phyloP scores from a whole-genome alignment of 2,888 invertebrate genomes.

The Brachypterus glaber region DNA sequence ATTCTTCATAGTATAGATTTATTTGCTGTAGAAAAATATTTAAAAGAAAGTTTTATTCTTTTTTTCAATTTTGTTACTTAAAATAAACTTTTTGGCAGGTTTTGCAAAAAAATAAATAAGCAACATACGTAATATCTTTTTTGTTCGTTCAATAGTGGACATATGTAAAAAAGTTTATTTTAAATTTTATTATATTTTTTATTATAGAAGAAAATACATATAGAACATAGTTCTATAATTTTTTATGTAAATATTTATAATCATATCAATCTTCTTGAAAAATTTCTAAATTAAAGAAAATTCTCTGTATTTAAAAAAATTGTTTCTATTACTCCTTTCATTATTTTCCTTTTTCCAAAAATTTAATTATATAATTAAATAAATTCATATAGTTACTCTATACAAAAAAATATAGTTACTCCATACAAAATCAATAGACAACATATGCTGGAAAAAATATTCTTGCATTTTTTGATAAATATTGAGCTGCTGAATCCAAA shows the following conservation, averaged over 20 bases:
- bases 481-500: too few relatives aligned
- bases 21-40: constrained; percentile 33
- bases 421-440: too few relatives aligned
- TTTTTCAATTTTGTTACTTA: constrained; percentile 23
- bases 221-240: constrained; percentile 45
- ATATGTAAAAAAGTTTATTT: constrained; percentile 30
- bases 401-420: too few relatives aligned
- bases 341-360: too few relatives aligned
- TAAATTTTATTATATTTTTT: constrained; percentile 40
- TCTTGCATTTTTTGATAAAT: too few relatives aligned
- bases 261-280: constrained; percentile 71
- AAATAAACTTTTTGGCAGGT: constrained; percentile 24
- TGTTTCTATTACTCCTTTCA: constrained; percentile 28
- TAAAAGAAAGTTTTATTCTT: constrained; percentile 18
- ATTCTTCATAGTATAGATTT: constrained; percentile 32
- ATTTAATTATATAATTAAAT: constrained; percentile 3
- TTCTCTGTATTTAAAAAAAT: constrained; percentile 44
- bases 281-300: constrained; percentile 65
- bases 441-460: too few relatives aligned
- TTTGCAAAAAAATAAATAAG: constrained; percentile 5
- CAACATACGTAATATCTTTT: constrained; percentile 22
- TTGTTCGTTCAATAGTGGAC: constrained; percentile 20
- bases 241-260: constrained; percentile 49
- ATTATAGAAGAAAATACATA: constrained; percentile 23
- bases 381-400: too few relatives aligned